A percentile compares a stretch with the other conserved stretches of the same genome.
phyloP scores from a whole-genome alignment of 2,113 vertebrate species.

The Azemiops feae region DNA sequence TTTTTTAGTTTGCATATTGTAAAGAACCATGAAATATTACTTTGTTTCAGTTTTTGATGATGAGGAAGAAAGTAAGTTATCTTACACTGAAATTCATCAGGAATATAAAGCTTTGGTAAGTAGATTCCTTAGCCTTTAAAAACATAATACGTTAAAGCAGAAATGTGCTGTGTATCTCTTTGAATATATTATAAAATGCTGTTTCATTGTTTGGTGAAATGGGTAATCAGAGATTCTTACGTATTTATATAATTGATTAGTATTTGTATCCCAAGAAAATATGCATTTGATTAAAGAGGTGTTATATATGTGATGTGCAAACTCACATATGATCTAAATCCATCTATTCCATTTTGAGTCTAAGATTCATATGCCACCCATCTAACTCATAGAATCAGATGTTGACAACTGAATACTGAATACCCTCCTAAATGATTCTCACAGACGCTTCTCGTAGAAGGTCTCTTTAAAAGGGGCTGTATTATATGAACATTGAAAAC shows the following conservation, averaged over 20 bases:
- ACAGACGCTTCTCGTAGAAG: background rate
- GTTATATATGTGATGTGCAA: background rate
- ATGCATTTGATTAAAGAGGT: background rate
- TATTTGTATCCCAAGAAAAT: background rate
- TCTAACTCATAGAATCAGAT: background rate
- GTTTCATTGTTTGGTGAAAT: background rate
- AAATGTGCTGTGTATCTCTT: background rate
- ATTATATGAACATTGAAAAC: background rate
- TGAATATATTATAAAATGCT: background rate
- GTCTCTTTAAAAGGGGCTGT: background rate
- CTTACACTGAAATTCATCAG: conserved; percentile 94
- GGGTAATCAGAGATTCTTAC: background rate
- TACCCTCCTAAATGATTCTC: background rate
- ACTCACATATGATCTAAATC: background rate
- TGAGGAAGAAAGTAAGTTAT: conserved; percentile 96
- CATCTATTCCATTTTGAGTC: background rate
- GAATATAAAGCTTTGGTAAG: conserved; percentile 95
- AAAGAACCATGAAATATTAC: background rate
- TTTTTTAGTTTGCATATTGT: background rate
- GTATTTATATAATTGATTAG: background rate
- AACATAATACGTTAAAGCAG: background rate
- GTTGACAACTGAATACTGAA: too few species aligned
- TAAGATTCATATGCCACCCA: background rate
- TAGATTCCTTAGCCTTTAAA: conserved; percentile 40
- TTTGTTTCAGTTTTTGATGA: conserved; percentile 89